Evolutionary conservation across 2,888 invertebrate genomes (phyloP).

Genomic region (Bembecia ichneumoniformis): DNA sequence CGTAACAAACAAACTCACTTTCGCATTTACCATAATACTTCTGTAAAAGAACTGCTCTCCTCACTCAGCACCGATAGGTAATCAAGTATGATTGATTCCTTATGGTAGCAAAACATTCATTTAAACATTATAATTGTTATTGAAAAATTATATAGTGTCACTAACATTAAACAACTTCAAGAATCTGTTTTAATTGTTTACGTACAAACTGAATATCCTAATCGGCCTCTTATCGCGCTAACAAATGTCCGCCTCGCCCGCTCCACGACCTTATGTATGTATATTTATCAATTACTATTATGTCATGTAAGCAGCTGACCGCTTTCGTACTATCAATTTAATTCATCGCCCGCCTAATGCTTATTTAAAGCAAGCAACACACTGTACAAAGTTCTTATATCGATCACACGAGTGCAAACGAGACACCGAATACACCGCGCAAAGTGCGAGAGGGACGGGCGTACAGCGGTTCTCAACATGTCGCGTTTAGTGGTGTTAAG

Average conservation of each 20-base stretch:
- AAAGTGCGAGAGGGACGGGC: conserved; percentile 15
- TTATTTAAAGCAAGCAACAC: neutral
- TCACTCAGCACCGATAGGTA: too few species aligned
- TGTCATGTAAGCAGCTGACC: conserved; percentile 31
- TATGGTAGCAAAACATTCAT: too few species aligned
- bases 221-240: neutral
- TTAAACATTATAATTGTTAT: too few species aligned
- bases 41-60: too few species aligned
- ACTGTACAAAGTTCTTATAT: neutral
- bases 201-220: too few species aligned
- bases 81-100: too few species aligned
- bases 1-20: too few species aligned
- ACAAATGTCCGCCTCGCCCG: conserved; percentile 6
- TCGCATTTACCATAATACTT: too few species aligned
- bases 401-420: conserved; percentile 19
- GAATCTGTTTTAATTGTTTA: too few species aligned
- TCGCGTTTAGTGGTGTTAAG: conserved; percentile 52
- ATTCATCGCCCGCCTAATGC: conserved; percentile 28
- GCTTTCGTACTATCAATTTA: conserved; percentile 37
- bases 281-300: conserved; percentile 53
- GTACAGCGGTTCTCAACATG: conserved; percentile 34
- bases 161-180: too few species aligned
- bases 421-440: conserved; percentile 9
- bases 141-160: too few species aligned
- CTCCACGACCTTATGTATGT: conserved; percentile 27